Percentiles rank a stretch among this genome's conserved stretches.
Conservation (phyloP, 2,113 vertebrate species). For the Diadophis punctatus region DNA sequence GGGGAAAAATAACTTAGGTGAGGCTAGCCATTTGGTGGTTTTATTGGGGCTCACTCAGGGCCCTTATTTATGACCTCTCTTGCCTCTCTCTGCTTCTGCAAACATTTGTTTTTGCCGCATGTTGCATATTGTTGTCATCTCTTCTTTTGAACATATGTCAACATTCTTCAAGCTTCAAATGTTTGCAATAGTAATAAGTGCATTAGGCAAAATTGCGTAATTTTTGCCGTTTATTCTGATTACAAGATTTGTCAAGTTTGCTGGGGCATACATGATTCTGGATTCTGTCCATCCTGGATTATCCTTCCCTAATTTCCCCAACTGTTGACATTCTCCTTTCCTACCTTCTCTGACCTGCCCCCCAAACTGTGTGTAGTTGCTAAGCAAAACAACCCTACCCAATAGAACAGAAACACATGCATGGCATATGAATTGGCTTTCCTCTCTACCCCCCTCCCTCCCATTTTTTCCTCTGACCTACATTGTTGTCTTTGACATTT, state of each 20-base stretch:
- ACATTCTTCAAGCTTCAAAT: not conserved
- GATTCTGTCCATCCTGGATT: not conserved
- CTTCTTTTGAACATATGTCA: not conserved
- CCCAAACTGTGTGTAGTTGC: not conserved
- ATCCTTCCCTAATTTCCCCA: not conserved
- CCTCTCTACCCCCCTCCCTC: fast-evolving
- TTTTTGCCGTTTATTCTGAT: not conserved
- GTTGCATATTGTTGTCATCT: not conserved
- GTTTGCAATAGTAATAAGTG: not conserved
- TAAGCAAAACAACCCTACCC: constrained; percentile 22
- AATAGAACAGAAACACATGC: constrained; percentile 35
- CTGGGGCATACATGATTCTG: not conserved
- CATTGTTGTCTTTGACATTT: constrained; percentile 18
- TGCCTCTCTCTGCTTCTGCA: not conserved
- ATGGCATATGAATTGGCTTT: not conserved
- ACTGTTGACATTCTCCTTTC: not conserved
- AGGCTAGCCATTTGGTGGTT: not conserved
- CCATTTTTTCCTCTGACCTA: not conserved
- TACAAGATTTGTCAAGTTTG: not conserved
- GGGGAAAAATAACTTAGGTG: not conserved
- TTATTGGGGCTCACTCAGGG: not conserved
- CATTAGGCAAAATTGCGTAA: not conserved
- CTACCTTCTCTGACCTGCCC: not conserved
- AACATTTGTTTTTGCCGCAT: not conserved
- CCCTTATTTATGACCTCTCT: not conserved